Conservation (phyloP, 2,113 vertebrate genomes). For the Cricetomys ansorgei region DNA sequence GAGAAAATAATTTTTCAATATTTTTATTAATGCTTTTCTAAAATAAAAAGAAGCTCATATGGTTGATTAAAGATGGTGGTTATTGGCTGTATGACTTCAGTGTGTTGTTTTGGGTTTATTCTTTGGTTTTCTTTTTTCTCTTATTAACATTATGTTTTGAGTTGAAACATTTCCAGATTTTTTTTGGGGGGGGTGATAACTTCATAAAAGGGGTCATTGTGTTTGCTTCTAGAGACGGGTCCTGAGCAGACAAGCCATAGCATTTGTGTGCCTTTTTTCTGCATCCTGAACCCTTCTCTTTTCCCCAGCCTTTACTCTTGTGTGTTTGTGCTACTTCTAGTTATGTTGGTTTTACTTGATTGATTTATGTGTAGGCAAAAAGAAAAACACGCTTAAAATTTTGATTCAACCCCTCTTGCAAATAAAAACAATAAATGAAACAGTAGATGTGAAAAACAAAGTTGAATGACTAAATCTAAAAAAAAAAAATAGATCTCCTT, state of each 20-base stretch:
- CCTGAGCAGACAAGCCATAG: background rate
- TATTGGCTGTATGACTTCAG: background rate
- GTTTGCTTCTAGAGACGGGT: background rate
- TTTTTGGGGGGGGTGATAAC: too few species aligned
- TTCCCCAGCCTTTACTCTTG: background rate
- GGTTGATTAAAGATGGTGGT: background rate
- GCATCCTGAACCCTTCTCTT: too few species aligned
- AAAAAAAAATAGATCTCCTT: background rate
- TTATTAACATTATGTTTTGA: background rate
- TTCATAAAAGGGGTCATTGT: background rate
- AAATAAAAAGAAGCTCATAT: background rate
- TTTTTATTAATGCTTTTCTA: background rate
- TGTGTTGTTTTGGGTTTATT: background rate
- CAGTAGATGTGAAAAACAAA: background rate
- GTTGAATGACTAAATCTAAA: background rate
- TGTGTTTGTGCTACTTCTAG: background rate
- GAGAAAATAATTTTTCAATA: background rate
- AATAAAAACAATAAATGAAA: background rate
- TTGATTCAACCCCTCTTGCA: background rate
- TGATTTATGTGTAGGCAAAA: background rate
- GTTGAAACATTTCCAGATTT: background rate
- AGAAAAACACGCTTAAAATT: background rate
- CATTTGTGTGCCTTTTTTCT: background rate
- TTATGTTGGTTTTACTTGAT: background rate
- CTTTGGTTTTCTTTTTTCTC: background rate